A percentile compares a stretch with the other conserved stretches of the same genome.
phyloP scores from a whole-genome alignment of 1,140 invertebrate genomes.

The Venturia canescens region DNA sequence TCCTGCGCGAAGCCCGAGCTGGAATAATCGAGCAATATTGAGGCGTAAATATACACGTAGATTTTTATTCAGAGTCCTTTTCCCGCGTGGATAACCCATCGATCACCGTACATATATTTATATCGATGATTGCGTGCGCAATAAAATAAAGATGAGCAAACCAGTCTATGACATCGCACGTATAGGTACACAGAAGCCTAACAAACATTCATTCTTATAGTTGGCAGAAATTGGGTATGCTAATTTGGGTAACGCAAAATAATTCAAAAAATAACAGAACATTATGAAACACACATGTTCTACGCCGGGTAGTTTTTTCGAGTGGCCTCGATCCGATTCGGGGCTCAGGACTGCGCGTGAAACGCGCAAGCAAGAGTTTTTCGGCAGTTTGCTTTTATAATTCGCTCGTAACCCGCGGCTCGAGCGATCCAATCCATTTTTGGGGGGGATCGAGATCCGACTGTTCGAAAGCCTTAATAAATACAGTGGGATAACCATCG shows the following conservation, averaged over 20 bases:
- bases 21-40: constrained; percentile 45
- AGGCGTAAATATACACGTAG: neutral
- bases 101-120: constrained; percentile 15
- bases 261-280: neutral
- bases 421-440: no score
- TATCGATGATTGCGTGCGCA: constrained; percentile 55
- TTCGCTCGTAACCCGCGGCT: no score
- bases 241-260: no score
- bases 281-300: neutral
- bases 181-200: constrained; percentile 58
- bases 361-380: neutral
- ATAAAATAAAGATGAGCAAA: constrained; percentile 45
- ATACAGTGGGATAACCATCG: no score
- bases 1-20: constrained; percentile 59
- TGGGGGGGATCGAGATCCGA: no score
- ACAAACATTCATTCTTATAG: constrained; percentile 29
- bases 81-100: constrained; percentile 27
- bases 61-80: constrained; percentile 26
- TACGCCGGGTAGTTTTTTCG: constrained; percentile 26
- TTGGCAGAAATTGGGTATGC: constrained; percentile 9
- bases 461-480: no score
- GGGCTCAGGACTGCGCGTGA: neutral
- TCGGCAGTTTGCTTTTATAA: no score
- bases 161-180: constrained; percentile 57
- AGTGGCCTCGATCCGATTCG: neutral